Percentiles rank a stretch among this genome's conserved stretches.
phyloP scores from a whole-genome alignment of 2,888 invertebrate species.

The Heteromurus nitidus region DNA sequence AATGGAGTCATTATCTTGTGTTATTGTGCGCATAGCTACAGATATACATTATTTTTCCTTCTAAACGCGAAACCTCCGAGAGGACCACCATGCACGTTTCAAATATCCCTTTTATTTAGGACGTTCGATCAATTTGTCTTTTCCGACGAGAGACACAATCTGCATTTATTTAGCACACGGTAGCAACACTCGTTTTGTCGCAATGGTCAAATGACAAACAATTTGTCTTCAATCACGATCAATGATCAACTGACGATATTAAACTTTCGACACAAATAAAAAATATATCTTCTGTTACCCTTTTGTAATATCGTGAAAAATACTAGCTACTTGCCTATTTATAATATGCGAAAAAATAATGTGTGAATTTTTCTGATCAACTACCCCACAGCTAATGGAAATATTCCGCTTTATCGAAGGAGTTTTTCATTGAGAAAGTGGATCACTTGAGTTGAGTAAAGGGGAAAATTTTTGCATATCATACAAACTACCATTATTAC shows the following conservation, averaged over 20 bases:
- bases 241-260: not conserved
- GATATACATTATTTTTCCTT: constrained; percentile 10
- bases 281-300: too few relatives aligned
- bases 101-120: constrained; percentile 35
- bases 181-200: constrained; percentile 38
- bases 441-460: too few relatives aligned
- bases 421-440: too few relatives aligned
- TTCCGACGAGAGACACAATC: not conserved
- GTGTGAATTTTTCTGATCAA: too few relatives aligned
- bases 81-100: constrained; percentile 30
- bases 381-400: too few relatives aligned
- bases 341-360: too few relatives aligned
- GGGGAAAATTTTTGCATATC: too few relatives aligned
- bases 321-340: too few relatives aligned
- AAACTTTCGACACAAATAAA: not conserved
- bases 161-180: too few relatives aligned
- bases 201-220: constrained; percentile 48
- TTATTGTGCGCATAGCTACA: constrained; percentile 10
- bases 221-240: constrained; percentile 44
- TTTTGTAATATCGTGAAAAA: too few relatives aligned
- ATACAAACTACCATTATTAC: too few relatives aligned
- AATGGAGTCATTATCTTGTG: constrained; percentile 34
- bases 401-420: too few relatives aligned
- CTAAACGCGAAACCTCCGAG: not conserved
- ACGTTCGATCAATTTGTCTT: constrained; percentile 41